Base-by-base conservation (phyloP, 2,888 invertebrate genomes). In the Gerris lacustris region DNA sequence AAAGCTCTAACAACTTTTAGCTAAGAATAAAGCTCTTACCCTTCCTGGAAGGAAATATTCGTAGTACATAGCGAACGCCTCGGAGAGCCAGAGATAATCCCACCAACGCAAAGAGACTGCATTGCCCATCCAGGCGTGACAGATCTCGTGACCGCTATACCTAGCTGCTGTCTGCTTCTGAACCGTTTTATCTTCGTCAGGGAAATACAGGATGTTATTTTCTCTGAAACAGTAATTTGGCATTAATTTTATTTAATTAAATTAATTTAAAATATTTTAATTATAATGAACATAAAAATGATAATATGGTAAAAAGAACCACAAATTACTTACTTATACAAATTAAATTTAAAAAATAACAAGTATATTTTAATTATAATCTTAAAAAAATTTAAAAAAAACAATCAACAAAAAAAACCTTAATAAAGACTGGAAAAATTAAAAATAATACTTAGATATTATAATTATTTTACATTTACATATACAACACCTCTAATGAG, bases 41-140 rank as follows among this genome's bases (percentile, higher is more conserved):
- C 74, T 70, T 31, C 78, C 75, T 0, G 80, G 78, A 4, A 80
- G 80, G 15, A 78, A 77, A 72, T 82, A 82, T 75, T 85, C 82
- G 73, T 85, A 82, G 76, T 82, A 86, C 63, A 78, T 80, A 9
- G 86, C 85, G 74, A 85, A 86, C 5, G 85, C 85, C 77, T 83
- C 82, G 70, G 79, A 82, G 6, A 83, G 73, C 82, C 82, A 83
- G 0, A 80, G 73, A 71, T 79, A 79, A 5, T 77, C 74, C 82
- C 82, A 82, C 81, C 81, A 81, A 64, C 74, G 62, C 5, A 80
- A 79, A 45, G 78, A 79, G n/a, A 81, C 81, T 6, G 80, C 73
- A 76, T 82, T 80, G 7, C 83, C 83, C 72, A 83, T 83, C 82
- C 83, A 83, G 73, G 84, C 84, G 76, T 86, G 85, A 2, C 84